Base-by-base conservation (phyloP, 2,797 vertebrate genomes). In the Hyperoplus immaculatus region DNA sequence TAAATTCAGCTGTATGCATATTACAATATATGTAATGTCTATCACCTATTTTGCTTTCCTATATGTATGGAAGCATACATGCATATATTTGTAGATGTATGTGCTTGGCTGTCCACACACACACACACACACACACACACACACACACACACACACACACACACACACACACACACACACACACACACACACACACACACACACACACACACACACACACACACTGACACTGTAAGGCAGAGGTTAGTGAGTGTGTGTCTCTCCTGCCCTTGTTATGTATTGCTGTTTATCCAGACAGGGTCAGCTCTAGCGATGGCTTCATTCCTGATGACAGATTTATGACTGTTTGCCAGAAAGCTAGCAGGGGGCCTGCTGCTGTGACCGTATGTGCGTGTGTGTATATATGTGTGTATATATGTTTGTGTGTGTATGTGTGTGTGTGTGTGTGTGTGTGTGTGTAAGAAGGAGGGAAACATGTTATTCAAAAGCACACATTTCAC, bases 301-400 rank as follows among this genome's bases (percentile, higher is more conserved):
- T 95, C 95, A 95, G 95, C 96, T 96, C 96, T 93, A 95, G 95
- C 94, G 94, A 96, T 96, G 95, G 95, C 96, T 97, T 97, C 94
- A 96, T 97, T 96, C 95, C 91, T 95, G 96, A 85, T 93, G 96
- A 96, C 96, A 97, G 96, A 97, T 97, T 97, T 95, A 97, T 93
- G 93, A 93, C 71, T 93, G 93, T 95, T 94, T 94, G 93, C 93
- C 93, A 94, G 92, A 92, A 92, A 94, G 86, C 91, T 88, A 89
- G 91, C 92, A 92, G 93, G 93, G 92, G 83, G 89, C 80, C 90
- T 89, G 80, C 90, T 89, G 80, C 87, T 90, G 82, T 88, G 88
- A 77, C 70, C 66, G 80, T 86, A 57, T 80, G 81, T 95, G 93
- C 94, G 18, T 76, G 54, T 81, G 69, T 50, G 63, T 78, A 29